Evolutionary conservation across 2,797 vertebrate species (phyloP).

Genomic region (Phrynocephalus guinanensis): DNA sequence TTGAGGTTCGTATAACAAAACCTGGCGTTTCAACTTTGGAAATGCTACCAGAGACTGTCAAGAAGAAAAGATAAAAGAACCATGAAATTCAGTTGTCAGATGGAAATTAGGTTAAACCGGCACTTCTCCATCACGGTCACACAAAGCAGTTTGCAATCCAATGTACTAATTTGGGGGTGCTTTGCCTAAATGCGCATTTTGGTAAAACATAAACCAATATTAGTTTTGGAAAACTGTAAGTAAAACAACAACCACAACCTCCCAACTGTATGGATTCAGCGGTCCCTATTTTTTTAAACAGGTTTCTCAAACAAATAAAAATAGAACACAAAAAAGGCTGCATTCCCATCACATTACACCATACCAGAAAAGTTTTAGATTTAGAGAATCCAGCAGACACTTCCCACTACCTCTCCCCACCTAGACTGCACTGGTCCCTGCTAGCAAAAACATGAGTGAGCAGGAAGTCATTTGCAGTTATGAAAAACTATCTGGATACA

Average conservation of each 20-base stretch:
- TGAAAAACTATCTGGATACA: no score
- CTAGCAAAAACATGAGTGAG: no score
- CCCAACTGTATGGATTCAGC: background rate
- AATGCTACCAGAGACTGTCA: conserved; percentile 96
- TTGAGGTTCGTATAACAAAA: conserved; percentile 93
- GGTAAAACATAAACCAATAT: background rate
- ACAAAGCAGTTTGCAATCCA: background rate
- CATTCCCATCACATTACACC: background rate
- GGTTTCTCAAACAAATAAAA: background rate
- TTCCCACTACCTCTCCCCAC: no score
- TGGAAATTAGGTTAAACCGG: conserved; percentile 41
- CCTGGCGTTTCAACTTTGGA: conserved; percentile 97
- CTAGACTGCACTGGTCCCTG: no score
- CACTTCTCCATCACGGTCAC: background rate
- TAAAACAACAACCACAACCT: background rate
- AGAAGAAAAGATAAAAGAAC: conserved; percentile 54
- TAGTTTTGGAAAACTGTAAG: background rate
- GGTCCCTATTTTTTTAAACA: background rate
- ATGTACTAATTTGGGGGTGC: background rate
- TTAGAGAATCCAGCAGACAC: no score
- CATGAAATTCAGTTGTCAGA: conserved; percentile 65
- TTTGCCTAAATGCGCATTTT: background rate
- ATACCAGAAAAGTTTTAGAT: no score
- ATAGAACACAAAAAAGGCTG: background rate
- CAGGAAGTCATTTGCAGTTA: no score